Percentiles rank a stretch among this genome's conserved stretches.
phyloP scores from a whole-genome alignment of 1,140 invertebrate species.

The Drosophila sulfurigaster region DNA sequence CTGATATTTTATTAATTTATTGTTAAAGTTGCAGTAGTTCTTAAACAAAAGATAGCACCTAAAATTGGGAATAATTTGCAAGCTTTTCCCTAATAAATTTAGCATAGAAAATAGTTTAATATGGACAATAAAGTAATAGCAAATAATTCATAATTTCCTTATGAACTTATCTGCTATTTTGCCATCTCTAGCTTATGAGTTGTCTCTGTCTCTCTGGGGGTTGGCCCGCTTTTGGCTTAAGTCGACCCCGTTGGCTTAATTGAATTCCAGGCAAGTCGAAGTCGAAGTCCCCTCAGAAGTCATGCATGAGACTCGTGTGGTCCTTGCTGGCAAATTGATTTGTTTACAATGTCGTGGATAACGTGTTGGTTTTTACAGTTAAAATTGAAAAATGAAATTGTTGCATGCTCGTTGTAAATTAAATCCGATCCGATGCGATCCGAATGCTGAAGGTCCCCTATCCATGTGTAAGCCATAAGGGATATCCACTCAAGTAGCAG shows the following conservation, averaged over 20 bases:
- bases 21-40: too few species aligned
- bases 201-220: slow-evolving; percentile 11
- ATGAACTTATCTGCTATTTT: neutral
- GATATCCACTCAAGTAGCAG: slow-evolving; percentile 51
- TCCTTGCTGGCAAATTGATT: slow-evolving; percentile 73
- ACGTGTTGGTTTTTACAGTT: slow-evolving; percentile 83
- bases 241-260: slow-evolving; percentile 68
- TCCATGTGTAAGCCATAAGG: neutral
- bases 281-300: slow-evolving; percentile 3
- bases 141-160: neutral
- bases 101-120: too few species aligned
- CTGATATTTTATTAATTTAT: too few species aligned
- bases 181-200: slow-evolving; percentile 32
- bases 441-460: slow-evolving; percentile 32
- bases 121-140: too few species aligned
- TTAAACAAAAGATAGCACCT: too few species aligned
- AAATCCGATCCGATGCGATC: slow-evolving; percentile 60
- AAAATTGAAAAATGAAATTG: slow-evolving; percentile 80
- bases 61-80: too few species aligned
- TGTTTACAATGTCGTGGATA: slow-evolving; percentile 73
- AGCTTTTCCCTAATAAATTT: too few species aligned
- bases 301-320: slow-evolving; percentile 56
- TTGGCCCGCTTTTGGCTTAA: slow-evolving; percentile 52
- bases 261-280: slow-evolving; percentile 63
- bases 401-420: slow-evolving; percentile 78